Evolutionary conservation across 2,797 vertebrate species (phyloP).

Genomic region (Cynopterus sphinx): DNA sequence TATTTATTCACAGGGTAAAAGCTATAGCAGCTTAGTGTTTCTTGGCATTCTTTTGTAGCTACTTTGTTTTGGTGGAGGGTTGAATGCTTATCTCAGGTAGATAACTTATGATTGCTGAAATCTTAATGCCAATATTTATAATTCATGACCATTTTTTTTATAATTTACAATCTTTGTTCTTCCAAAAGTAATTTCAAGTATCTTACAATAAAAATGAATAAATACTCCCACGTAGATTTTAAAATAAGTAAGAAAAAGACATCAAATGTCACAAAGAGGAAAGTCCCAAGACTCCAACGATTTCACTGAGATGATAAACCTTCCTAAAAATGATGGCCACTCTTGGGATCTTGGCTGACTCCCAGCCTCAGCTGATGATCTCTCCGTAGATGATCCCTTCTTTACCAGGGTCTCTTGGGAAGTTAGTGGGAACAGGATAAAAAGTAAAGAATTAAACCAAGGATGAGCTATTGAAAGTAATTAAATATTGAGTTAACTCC

Average conservation of each 20-base stretch:
- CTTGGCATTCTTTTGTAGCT: neutral
- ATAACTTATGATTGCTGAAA: conserved; percentile 34
- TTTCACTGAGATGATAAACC: neutral
- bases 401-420: neutral
- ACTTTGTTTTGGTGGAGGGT: neutral
- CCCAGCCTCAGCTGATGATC: neutral
- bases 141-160: conserved; percentile 55
- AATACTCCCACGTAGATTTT: conserved; percentile 7
- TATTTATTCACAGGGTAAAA: neutral
- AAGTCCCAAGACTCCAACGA: neutral
- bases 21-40: neutral
- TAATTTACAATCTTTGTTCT: conserved; percentile 51
- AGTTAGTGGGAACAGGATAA: neutral
- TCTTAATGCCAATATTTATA: conserved; percentile 60
- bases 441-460: conserved; percentile 10
- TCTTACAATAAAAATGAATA: conserved; percentile 52
- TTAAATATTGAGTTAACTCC: neutral
- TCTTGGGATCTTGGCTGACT: neutral
- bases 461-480: neutral
- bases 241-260: conserved; percentile 48
- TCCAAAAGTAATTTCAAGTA: conserved; percentile 44
- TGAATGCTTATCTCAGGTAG: conserved; percentile 23
- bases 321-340: neutral
- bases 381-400: neutral
- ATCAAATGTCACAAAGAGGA: neutral